Percentiles rank a stretch among this genome's conserved stretches.
Evolutionary conservation across 2,113 vertebrate species (phyloP).

Genomic region (Prinia subflava): DNA sequence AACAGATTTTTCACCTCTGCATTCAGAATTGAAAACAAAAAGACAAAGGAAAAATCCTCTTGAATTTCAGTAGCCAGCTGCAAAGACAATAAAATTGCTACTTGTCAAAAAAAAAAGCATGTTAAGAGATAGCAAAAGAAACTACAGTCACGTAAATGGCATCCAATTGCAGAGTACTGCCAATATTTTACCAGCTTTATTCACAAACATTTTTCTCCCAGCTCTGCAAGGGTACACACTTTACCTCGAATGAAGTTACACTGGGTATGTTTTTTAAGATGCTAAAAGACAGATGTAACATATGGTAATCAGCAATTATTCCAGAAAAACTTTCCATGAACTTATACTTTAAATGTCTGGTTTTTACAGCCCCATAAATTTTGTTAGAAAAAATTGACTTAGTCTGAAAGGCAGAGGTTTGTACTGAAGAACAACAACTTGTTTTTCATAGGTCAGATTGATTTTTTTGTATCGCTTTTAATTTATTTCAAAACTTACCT

Average conservation of each 20-base stretch:
- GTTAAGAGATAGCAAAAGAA: not conserved
- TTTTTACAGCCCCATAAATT: not conserved
- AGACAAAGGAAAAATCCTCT: not conserved
- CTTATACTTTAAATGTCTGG: not conserved
- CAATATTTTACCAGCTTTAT: not conserved
- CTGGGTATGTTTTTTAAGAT: not conserved
- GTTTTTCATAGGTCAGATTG: not conserved
- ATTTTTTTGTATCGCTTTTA: not conserved
- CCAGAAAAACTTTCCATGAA: not conserved
- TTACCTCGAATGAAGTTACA: not conserved
- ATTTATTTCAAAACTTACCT: not conserved
- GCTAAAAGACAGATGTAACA: not conserved
- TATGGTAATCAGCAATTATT: not conserved
- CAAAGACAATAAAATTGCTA: constrained; percentile 19
- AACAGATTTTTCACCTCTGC: not conserved
- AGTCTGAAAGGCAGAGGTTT: not conserved
- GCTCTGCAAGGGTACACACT: not conserved
- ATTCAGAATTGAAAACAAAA: not conserved
- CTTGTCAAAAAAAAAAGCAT: not conserved
- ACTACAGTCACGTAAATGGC: not conserved
- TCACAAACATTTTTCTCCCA: not conserved
- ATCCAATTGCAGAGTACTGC: not conserved
- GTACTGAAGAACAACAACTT: not conserved
- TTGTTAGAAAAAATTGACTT: not conserved
- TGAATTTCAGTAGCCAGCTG: not conserved